Evolutionary conservation across 2,797 vertebrate species (phyloP), one percentile per base, ranked within the genome.

Genomic region (Lagorchestes hirsutus): DNA sequence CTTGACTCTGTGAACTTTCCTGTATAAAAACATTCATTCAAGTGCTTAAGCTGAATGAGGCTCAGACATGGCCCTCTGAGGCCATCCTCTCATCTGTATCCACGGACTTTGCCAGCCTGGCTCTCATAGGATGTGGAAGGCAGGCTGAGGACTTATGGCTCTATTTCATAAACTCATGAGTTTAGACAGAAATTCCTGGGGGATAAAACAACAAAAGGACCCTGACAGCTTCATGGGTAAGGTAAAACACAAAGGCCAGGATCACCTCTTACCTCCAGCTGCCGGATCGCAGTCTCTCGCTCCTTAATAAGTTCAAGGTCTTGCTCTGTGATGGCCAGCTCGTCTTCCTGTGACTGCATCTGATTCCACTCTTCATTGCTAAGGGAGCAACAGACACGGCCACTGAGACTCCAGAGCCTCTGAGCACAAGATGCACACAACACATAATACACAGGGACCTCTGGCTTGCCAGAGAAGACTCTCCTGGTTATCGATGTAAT

Each of bases 261-360:
- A 62, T 22, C 29, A 0, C 29, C 40, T 93, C 97, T 98, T 96
- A 99, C 99, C 99, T 99, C 99, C 96, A 99, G 99, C 98, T 99
- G 99, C 96, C 99, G 99, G 98, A 99, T 99, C 93, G 99, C 99
- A 0, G 99, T 99, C 98, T 99, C 99, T 97, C 99, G 99, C 98
- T 99, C 99, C 98, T 99, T 99, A 98, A 99, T 99, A 95, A 99
- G 99, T 97, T 99, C 99, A 98, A 99, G 99, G 97, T 99, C 99
- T 97, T 99, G 99, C 96, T 99, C 99, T 0, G 99, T 99, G 98
- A 99, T 99, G 97, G 99, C 99, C 52, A 95, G 98, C 58, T 99
- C 99, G 90, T 99, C 99, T 34, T 99, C 98, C 98, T 99, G 99
- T 94, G 98, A 98, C 95, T 99, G 99, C 98, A 99, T 99, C 98